A percentile compares a stretch with the other conserved stretches of the same genome.
These are phyloP conservation scores for Pogonocichla stellata DNA, from an alignment of 2,113 vertebrate species.

Conservation along the genomic window DNA sequence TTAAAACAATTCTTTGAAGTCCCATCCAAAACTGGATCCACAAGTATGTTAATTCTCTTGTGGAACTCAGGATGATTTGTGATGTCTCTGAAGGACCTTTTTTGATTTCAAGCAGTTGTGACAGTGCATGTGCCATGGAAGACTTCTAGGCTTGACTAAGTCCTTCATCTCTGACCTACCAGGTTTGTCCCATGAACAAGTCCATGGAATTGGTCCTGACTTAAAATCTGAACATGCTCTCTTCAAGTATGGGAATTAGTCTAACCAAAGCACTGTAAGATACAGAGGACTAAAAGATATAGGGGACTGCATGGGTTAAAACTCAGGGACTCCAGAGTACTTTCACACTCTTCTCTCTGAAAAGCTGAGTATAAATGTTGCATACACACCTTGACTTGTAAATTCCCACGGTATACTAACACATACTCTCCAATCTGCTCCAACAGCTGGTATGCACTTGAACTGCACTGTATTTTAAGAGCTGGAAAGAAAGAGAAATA, in stretches of 20 bases:
- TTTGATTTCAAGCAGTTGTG: neutral
- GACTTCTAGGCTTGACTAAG: neutral
- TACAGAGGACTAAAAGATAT: neutral
- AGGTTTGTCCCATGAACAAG: neutral
- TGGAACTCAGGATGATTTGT: neutral
- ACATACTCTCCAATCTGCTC: conserved; percentile 86
- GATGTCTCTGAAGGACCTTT: neutral
- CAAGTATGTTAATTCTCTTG: neutral
- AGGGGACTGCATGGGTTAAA: neutral
- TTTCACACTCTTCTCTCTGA: conserved; percentile 9
- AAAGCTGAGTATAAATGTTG: conserved; percentile 29
- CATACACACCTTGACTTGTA: conserved; percentile 86
- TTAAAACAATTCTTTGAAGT: neutral
- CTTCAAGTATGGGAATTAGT: neutral
- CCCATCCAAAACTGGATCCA: neutral
- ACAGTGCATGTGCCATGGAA: neutral
- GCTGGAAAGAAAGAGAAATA: conserved; percentile 70
- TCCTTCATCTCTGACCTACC: neutral
- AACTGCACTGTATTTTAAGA: conserved; percentile 90
- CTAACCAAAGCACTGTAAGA: neutral
- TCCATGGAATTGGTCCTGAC: neutral
- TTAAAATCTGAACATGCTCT: neutral
- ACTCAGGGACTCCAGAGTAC: neutral
- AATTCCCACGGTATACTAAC: conserved; percentile 81
- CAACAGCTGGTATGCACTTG: conserved; percentile 81